Conservation (phyloP, 30 jellyfish, hydroid and myxozoan genomes). For the Sanderia malayensis region DNA sequence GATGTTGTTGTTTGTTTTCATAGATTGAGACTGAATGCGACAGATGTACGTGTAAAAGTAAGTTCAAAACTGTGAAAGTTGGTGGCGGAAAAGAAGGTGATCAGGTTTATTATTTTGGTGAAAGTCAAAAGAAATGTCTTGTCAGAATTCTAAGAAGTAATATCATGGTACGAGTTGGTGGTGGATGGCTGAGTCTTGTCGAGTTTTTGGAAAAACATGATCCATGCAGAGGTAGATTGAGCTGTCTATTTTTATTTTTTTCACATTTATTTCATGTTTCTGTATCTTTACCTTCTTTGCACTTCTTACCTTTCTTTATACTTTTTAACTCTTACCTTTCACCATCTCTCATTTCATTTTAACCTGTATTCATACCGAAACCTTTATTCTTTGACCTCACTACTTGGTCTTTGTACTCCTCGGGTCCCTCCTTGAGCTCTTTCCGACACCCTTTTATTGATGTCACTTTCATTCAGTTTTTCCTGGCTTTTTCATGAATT, state of each 20-base stretch:
- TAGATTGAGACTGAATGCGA: slow-evolving; percentile 69
- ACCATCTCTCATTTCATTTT: too few species aligned
- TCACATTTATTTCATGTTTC: too few species aligned
- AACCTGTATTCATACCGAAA: too few species aligned
- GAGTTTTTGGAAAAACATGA: slow-evolving; percentile 83
- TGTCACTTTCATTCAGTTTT: too few species aligned
- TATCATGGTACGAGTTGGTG: slow-evolving; percentile 99
- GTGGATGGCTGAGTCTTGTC: slow-evolving; percentile 92
- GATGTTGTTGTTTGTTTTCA: not conserved
- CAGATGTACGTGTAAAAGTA: slow-evolving; percentile 75
- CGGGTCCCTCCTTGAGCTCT: too few species aligned
- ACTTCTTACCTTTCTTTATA: too few species aligned
- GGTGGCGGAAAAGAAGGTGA: slow-evolving; percentile 80
- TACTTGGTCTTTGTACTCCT: too few species aligned
- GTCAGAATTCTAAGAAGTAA: slow-evolving; percentile 81
- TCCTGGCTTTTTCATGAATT: too few species aligned
- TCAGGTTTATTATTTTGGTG: slow-evolving; percentile 76
- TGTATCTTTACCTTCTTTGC: too few species aligned
- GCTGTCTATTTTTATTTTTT: not conserved
- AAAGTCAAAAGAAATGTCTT: slow-evolving; percentile 72
- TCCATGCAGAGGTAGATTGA: slow-evolving; percentile 95
- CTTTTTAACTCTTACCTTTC: too few species aligned
- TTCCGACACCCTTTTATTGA: too few species aligned
- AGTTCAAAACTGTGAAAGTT: slow-evolving; percentile 47
- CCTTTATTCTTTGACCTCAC: too few species aligned